Conservation (phyloP, 2,113 vertebrate genomes). For the Pyxicephalus adspersus region DNA sequence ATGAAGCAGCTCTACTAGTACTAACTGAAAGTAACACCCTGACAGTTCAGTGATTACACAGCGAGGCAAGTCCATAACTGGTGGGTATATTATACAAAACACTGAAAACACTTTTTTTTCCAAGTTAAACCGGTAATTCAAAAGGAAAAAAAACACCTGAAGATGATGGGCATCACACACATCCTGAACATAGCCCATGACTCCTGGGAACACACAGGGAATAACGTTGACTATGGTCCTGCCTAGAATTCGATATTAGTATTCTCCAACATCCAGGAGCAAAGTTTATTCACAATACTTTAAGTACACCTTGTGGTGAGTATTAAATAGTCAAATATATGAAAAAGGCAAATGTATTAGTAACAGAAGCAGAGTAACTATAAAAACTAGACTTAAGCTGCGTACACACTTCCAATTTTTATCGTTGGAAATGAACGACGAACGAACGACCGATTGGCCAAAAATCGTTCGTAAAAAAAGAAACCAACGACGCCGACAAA, state of each 20-base stretch:
- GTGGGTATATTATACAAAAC: neutral
- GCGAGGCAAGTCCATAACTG: neutral
- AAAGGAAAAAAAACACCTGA: conserved; percentile 37
- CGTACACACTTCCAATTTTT: no score
- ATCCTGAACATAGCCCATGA: conserved; percentile 61
- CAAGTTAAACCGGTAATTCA: conserved; percentile 43
- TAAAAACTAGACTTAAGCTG: no score
- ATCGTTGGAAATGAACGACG: no score
- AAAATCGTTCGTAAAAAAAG: no score
- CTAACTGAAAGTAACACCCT: neutral
- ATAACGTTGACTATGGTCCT: conserved; percentile 78
- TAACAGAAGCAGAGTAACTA: no score
- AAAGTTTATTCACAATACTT: conserved; percentile 77
- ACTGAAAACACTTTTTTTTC: neutral
- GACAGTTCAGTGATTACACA: no score
- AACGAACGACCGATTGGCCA: no score
- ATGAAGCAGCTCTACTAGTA: neutral
- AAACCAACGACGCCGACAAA: no score
- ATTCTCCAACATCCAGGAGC: conserved; percentile 75
- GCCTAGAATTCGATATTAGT: conserved; percentile 78
- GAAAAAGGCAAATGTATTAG: no score
- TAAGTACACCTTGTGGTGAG: conserved; percentile 73
- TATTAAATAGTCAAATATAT: neutral
- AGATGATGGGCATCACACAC: conserved; percentile 55
- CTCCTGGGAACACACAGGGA: conserved; percentile 76